phyloP scores from a whole-genome alignment of 2,797 vertebrate species.

The Australoheros facetus region DNA sequence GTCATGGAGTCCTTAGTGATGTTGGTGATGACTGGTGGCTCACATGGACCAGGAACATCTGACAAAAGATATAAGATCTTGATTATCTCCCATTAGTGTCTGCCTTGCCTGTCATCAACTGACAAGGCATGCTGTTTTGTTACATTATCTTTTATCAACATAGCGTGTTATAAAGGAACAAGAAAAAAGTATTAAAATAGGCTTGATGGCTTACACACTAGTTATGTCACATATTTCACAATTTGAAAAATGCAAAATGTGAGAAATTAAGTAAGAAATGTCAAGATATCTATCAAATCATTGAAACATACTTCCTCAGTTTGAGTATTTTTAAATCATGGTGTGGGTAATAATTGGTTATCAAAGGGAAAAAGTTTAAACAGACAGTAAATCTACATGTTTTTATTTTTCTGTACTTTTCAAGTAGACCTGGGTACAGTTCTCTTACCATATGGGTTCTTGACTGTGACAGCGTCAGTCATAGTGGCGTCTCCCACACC shows the following conservation, averaged over 20 bases:
- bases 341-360: not conserved
- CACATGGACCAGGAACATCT: slow-evolving; percentile 96
- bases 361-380: not conserved
- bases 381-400: not conserved
- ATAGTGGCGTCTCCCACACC: slow-evolving; percentile 90
- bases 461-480: slow-evolving; percentile 90
- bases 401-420: not conserved
- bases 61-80: slow-evolving; percentile 36
- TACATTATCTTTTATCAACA: not conserved
- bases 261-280: not conserved
- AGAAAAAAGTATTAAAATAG: not conserved
- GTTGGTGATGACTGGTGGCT: slow-evolving; percentile 95
- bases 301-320: too few relatives aligned
- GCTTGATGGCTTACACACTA: not conserved
- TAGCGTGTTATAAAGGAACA: not conserved
- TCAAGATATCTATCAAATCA: not conserved
- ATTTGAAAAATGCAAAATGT: not conserved
- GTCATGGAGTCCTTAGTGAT: slow-evolving; percentile 96
- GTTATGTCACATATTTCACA: not conserved
- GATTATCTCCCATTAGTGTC: not conserved
- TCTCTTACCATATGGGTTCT: slow-evolving; percentile 92
- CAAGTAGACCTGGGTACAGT: not conserved
- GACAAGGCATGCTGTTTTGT: not conserved
- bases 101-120: not conserved
- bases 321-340: not conserved